These are phyloP conservation scores for Pteria penguin DNA, from an alignment of 2,888 invertebrate species.

Conservation along the genomic window DNA sequence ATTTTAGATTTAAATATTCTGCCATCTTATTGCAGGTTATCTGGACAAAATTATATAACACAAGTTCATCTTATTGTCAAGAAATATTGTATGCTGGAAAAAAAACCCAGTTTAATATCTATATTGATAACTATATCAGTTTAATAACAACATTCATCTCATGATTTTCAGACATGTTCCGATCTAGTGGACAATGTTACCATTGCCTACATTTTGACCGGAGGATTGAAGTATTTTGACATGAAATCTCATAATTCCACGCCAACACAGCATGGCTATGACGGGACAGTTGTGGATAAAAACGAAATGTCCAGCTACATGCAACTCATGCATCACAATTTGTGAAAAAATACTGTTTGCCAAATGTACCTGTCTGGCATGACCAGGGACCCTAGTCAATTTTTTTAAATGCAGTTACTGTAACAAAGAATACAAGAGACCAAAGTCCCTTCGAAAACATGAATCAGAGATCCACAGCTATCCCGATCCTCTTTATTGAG, in stretches of 20 bases:
- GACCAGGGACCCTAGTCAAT: slow-evolving; percentile 33
- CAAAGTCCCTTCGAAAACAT: slow-evolving; percentile 28
- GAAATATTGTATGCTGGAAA: slow-evolving; percentile 39
- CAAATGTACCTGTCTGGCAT: slow-evolving; percentile 7
- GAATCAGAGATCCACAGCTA: slow-evolving; percentile 19
- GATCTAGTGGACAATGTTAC: slow-evolving; percentile 34
- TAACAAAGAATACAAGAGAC: slow-evolving; percentile 28
- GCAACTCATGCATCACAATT: neutral
- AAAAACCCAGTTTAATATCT: slow-evolving; percentile 34
- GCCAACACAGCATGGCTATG: slow-evolving; percentile 22
- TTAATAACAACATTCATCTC: slow-evolving; percentile 34
- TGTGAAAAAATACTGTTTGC: neutral
- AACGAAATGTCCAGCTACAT: slow-evolving; percentile 20
- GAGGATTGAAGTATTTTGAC: slow-evolving; percentile 34
- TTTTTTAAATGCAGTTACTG: slow-evolving; percentile 28
- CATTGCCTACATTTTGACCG: slow-evolving; percentile 29
- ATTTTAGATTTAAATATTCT: no score
- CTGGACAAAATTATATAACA: slow-evolving; percentile 33
- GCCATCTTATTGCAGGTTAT: slow-evolving; percentile 25
- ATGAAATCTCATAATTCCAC: slow-evolving; percentile 13
- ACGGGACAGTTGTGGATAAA: slow-evolving; percentile 16
- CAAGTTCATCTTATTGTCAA: slow-evolving; percentile 22
- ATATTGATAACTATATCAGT: no score
- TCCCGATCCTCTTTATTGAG: slow-evolving; percentile 17
- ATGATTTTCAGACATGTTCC: slow-evolving; percentile 37